Evolutionary conservation across 2,797 vertebrate species (phyloP).

Genomic region (Cercopithecus neglectus): DNA sequence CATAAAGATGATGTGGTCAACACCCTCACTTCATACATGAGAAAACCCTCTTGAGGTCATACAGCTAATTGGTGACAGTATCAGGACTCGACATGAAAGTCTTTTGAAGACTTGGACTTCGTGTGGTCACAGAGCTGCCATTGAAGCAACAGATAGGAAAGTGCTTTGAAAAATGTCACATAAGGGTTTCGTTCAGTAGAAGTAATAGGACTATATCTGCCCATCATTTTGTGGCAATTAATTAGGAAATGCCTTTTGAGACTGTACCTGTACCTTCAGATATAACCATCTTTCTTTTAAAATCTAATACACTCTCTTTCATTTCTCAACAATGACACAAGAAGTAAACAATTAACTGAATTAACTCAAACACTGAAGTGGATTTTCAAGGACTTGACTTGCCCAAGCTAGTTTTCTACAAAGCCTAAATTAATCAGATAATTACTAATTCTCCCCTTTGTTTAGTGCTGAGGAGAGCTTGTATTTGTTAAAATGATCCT

Average conservation of each 20-base stretch:
- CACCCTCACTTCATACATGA: background rate
- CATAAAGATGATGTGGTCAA: background rate
- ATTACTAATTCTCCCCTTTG: slow-evolving; percentile 72
- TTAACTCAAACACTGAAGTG: slow-evolving; percentile 70
- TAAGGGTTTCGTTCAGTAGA: background rate
- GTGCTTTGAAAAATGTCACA: slow-evolving; percentile 42
- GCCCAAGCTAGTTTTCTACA: slow-evolving; percentile 65
- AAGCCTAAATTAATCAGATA: slow-evolving; percentile 73
- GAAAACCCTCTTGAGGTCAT: slow-evolving; percentile 51
- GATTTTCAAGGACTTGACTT: slow-evolving; percentile 71
- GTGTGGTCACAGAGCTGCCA: slow-evolving; percentile 64
- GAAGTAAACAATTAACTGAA: slow-evolving; percentile 70
- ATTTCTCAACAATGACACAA: slow-evolving; percentile 46
- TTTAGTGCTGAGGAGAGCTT: slow-evolving; percentile 49
- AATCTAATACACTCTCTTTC: slow-evolving; percentile 38
- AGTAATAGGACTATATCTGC: background rate
- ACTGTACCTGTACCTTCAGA: background rate
- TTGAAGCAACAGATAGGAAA: slow-evolving; percentile 62
- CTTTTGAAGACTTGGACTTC: slow-evolving; percentile 64
- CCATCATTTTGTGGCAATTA: background rate
- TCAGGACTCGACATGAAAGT: slow-evolving; percentile 51
- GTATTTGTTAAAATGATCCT: slow-evolving; percentile 56
- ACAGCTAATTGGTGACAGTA: slow-evolving; percentile 58
- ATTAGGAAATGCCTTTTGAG: slow-evolving; percentile 38
- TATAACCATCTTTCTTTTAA: slow-evolving; percentile 24